Evolutionary conservation across 2,888 invertebrate species (phyloP).

Genomic region (Lamellibrachia columna): DNA sequence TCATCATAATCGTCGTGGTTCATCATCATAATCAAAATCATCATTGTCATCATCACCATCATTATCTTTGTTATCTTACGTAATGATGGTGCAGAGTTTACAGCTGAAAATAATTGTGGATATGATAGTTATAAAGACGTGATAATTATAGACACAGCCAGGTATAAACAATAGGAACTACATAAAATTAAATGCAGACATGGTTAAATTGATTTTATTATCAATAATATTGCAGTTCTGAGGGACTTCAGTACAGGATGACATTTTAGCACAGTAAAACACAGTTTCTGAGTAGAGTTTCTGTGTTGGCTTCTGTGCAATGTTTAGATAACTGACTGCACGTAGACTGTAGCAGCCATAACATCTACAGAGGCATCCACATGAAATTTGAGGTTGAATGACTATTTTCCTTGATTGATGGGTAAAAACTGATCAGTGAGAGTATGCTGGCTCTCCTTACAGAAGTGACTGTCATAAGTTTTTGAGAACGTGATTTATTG

Average conservation of each 20-base stretch:
- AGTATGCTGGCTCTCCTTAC: background rate
- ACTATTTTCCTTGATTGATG: background rate
- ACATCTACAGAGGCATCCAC: background rate
- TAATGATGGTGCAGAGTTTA: too few species aligned
- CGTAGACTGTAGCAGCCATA: background rate
- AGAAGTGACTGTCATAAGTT: background rate
- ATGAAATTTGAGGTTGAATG: background rate
- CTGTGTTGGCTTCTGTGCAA: background rate
- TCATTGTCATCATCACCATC: background rate
- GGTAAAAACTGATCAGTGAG: background rate
- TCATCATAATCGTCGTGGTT: background rate
- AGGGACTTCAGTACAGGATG: background rate
- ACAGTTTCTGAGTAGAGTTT: background rate
- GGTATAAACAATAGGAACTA: background rate
- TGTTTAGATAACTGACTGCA: background rate
- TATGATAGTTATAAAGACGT: too few species aligned
- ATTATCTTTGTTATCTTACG: too few species aligned
- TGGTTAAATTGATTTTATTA: background rate
- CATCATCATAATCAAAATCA: background rate
- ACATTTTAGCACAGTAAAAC: background rate
- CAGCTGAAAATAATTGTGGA: too few species aligned
- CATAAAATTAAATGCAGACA: background rate
- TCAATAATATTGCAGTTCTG: background rate
- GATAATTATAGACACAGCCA: background rate
- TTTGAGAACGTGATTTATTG: slow-evolving; percentile 5